phyloP scores from a whole-genome alignment of 1,140 invertebrate species.

The Notospermus geniculatus region DNA sequence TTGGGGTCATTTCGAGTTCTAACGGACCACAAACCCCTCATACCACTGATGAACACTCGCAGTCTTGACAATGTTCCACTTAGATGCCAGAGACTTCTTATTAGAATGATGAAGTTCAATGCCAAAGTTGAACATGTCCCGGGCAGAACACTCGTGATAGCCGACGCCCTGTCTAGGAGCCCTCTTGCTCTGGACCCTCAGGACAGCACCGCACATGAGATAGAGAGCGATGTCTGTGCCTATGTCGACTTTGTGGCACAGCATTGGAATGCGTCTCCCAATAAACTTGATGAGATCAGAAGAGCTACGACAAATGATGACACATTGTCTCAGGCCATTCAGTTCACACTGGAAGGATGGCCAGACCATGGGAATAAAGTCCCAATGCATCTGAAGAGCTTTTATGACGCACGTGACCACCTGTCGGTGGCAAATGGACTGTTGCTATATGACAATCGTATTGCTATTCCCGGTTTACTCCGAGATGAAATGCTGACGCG shows the following conservation, averaged over 20 bases:
- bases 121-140: constrained; percentile 12
- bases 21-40: constrained; percentile 48
- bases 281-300: background rate
- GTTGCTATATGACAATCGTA: constrained; percentile 28
- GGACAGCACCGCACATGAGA: background rate
- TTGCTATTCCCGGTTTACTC: constrained; percentile 34
- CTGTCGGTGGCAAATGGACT: background rate
- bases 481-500: constrained; percentile 34
- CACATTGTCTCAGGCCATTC: background rate
- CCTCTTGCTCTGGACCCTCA: background rate
- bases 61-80: constrained; percentile 16
- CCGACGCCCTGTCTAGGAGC: constrained; percentile 14
- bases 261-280: background rate
- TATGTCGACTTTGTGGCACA: background rate
- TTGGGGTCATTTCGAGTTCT: constrained; percentile 22
- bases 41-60: constrained; percentile 41
- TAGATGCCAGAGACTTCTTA: background rate
- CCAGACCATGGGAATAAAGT: background rate
- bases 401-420: background rate
- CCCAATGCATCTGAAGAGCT: background rate
- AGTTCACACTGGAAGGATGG: background rate
- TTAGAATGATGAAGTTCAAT: constrained; percentile 1
- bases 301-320: background rate
- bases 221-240: background rate
- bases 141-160: constrained; percentile 12